These are phyloP conservation scores for Phaedon cochleariae DNA, from an alignment of 2,888 invertebrate genomes.

Conservation along the genomic window DNA sequence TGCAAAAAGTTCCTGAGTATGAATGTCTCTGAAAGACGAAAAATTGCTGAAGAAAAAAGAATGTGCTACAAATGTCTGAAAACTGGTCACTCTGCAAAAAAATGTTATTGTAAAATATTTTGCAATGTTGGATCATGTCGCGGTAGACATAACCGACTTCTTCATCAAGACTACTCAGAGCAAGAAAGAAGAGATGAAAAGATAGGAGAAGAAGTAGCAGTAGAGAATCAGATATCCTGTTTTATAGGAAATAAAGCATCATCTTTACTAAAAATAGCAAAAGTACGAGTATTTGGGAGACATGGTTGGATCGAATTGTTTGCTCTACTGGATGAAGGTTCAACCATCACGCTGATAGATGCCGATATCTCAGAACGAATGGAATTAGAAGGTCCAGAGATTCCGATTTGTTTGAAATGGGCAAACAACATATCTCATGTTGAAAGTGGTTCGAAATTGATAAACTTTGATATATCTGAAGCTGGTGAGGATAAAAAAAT, in stretches of 20 bases:
- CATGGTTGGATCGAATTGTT: too few relatives aligned
- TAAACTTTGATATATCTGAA: neutral
- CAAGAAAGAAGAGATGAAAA: too few relatives aligned
- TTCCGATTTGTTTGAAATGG: neutral
- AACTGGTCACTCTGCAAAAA: too few relatives aligned
- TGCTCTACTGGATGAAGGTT: conserved; percentile 3
- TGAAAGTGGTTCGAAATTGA: neutral
- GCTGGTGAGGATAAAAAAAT: neutral
- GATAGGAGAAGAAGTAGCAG: neutral
- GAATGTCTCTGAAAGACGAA: neutral
- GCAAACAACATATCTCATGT: neutral
- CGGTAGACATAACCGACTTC: neutral
- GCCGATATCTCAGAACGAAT: neutral
- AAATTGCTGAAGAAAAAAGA: neutral
- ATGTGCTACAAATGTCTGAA: neutral
- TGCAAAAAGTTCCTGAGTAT: neutral
- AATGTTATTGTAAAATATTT: too few relatives aligned
- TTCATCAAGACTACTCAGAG: too few relatives aligned
- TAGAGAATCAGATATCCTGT: neutral
- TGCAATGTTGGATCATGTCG: too few relatives aligned
- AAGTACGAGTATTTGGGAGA: neutral
- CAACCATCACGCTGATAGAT: conserved; percentile 1
- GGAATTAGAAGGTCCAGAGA: neutral
- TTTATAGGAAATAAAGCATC: neutral
- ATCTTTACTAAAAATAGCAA: neutral